Percentiles rank a stretch among this genome's conserved stretches.
phyloP scores from a whole-genome alignment of 2,113 vertebrate genomes.

The Gavialis gangeticus region DNA sequence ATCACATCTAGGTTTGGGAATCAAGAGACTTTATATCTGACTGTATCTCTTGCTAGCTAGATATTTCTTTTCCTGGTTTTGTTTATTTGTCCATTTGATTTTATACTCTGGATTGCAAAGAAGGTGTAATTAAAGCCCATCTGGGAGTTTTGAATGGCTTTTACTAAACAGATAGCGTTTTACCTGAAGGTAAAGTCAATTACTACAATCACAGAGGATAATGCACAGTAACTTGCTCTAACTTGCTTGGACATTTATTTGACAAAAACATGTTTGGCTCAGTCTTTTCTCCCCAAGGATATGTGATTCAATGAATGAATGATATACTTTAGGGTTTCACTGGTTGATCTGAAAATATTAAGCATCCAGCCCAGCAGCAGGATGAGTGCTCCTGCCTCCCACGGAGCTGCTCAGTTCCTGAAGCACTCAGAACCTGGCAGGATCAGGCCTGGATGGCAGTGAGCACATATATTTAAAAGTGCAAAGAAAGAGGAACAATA shows the following conservation, averaged over 20 bases:
- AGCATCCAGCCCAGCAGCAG: background rate
- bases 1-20: background rate
- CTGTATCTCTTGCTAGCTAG: background rate
- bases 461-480: fast-evolving
- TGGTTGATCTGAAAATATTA: fast-evolving
- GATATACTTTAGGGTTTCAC: background rate
- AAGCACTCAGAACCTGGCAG: background rate
- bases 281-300: background rate
- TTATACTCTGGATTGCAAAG: constrained; percentile 2
- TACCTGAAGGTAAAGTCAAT: constrained; percentile 18
- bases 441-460: background rate
- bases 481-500: background rate
- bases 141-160: constrained; percentile 5
- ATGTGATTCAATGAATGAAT: background rate
- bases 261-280: background rate
- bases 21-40: background rate
- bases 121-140: constrained; percentile 43
- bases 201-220: background rate
- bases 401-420: background rate
- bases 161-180: constrained; percentile 34
- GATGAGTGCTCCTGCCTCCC: background rate
- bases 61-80: background rate
- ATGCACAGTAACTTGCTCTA: constrained; percentile 4
- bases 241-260: background rate
- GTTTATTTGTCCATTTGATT: constrained; percentile 37